A percentile compares a stretch with the other conserved stretches of the same genome.
phyloP scores from a whole-genome alignment of 2,888 invertebrate genomes.

The Nomada flava region DNA sequence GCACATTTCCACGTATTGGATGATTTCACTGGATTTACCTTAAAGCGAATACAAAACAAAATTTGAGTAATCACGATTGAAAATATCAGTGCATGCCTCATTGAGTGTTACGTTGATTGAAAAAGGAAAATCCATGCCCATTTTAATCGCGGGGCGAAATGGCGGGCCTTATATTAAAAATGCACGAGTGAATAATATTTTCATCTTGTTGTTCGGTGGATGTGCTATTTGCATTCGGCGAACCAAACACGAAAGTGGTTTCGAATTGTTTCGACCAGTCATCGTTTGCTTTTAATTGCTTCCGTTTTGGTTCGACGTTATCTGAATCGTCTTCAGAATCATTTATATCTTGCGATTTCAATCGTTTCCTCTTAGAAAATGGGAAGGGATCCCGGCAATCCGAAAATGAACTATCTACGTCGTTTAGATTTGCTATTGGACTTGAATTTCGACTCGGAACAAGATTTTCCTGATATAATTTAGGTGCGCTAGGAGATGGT shows the following conservation, averaged over 20 bases:
- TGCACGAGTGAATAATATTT: slow-evolving; percentile 13
- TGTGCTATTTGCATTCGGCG: slow-evolving; percentile 6
- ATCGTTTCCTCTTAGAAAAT: slow-evolving; percentile 18
- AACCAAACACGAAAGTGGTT: slow-evolving; percentile 53
- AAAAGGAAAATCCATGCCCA: not conserved
- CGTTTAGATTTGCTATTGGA: not conserved
- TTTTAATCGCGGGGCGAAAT: slow-evolving; percentile 5
- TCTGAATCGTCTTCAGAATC: not conserved
- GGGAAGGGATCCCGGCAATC: not conserved
- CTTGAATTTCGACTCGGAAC: not conserved
- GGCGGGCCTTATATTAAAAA: slow-evolving; percentile 36
- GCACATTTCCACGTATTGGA: not conserved
- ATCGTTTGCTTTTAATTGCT: slow-evolving; percentile 25
- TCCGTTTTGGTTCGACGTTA: not conserved
- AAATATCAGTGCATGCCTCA: no score
- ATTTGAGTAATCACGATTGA: not conserved
- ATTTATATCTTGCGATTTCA: not conserved
- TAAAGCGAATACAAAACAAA: not conserved
- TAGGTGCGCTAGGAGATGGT: not conserved
- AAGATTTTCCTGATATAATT: not conserved
- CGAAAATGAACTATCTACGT: not conserved
- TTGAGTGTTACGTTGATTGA: no score
- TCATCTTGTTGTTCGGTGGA: not conserved
- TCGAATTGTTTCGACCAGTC: slow-evolving; percentile 59
- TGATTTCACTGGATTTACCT: not conserved